phyloP scores from a whole-genome alignment of 2,888 invertebrate species.

The Oxycera nigricornis region DNA sequence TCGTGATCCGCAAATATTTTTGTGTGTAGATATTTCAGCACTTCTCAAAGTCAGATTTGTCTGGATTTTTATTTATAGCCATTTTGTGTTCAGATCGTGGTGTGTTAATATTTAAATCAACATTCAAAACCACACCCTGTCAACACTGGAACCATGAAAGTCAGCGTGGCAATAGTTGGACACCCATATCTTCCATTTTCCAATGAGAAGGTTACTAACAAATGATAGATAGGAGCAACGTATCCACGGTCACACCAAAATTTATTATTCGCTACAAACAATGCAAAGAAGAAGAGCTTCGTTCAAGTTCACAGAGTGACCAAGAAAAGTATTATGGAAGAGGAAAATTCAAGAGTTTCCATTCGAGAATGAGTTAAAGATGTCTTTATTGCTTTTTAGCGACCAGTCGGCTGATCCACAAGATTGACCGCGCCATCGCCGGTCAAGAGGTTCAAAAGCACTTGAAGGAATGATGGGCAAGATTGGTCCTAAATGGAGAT shows the following conservation, averaged over 20 bases:
- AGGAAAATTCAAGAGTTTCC: not conserved
- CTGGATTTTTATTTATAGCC: too few species aligned
- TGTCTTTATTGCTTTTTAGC: slow-evolving; percentile 8
- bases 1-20: too few species aligned
- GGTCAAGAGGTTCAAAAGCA: not conserved
- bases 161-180: too few species aligned
- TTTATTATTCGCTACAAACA: not conserved
- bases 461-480: not conserved
- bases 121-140: not conserved
- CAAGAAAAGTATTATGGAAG: not conserved
- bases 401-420: not conserved
- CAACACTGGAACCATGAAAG: too few species aligned
- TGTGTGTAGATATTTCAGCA: too few species aligned
- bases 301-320: slow-evolving; percentile 1
- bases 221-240: too few species aligned
- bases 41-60: too few species aligned
- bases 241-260: too few species aligned
- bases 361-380: not conserved
- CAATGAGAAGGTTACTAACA: too few species aligned
- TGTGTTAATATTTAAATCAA: not conserved
- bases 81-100: too few species aligned
- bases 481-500: not conserved
- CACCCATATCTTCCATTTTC: too few species aligned
- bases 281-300: not conserved
- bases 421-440: slow-evolving; percentile 2